Base-by-base conservation (phyloP, 2,797 vertebrate species). In the Chromobotia macracanthus region DNA sequence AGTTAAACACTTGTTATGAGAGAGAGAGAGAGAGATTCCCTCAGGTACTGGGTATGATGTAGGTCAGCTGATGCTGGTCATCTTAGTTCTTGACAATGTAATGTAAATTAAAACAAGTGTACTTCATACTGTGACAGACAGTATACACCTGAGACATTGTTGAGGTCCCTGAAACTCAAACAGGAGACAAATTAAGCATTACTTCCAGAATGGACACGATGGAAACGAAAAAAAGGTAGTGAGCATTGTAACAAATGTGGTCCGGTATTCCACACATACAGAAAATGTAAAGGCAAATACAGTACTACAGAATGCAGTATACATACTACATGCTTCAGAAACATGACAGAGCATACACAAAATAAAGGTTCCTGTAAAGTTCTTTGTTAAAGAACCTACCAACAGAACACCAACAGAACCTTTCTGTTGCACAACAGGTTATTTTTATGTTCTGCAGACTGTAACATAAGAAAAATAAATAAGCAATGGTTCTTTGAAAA, bases 21-120 rank as follows among this genome's bases (percentile, higher is more conserved):
- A 60, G 60, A 67, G 18, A n/a, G 46, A 67, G 83, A 66, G 35
- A 60, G 11, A 67, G 23, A 60, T 63, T 35, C 79, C 79, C 69
- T 77, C 61, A 60, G 80, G 80, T 66, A 41, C 48, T 38, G 53
- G 28, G 66, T 60, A n/a, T 85, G 81, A 84, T 80, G 78, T 70
- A 67, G 28, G 75, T 79, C 80, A 85, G 82, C 81, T 67, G 72
- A 56, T 80, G 63, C 70, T 80, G 55, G 38, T 74, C 41, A 3
- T 60, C n/a, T 75, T 70, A 75, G 35, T 72, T 82, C 70, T 67
- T 46, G 55, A 21, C 19, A 12, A 21, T 56, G 10, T 56, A 25
- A 68, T 58, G 61, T 13, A 84, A 64, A 81, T 80, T 3, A 44
- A 58, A 11, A 72, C 35, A 2, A 51, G 44, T 25, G 21, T 25